These are phyloP conservation scores for Leptopilina syphax DNA, from an alignment of 2,888 invertebrate species.

Conservation along the genomic window DNA sequence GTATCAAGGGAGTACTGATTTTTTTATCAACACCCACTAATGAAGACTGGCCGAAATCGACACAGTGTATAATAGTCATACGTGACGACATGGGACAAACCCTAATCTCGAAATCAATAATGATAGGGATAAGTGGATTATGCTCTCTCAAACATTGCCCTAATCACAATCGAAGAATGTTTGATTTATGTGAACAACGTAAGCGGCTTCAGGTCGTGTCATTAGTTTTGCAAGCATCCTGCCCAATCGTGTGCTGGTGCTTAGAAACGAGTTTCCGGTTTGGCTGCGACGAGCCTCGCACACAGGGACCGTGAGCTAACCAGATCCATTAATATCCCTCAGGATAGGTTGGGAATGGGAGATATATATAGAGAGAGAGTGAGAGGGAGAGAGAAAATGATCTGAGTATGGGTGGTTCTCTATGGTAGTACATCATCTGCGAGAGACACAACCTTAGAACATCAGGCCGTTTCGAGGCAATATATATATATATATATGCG, in stretches of 20 bases:
- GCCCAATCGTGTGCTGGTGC: conserved; percentile 14
- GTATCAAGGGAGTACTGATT: too few relatives aligned
- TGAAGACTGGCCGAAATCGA: neutral
- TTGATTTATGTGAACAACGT: conserved; percentile 15
- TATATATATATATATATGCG: neutral
- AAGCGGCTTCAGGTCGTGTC: conserved; percentile 28
- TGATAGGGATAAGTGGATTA: neutral
- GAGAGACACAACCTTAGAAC: conserved; percentile 63
- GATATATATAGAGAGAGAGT: too few relatives aligned
- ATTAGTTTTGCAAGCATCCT: conserved; percentile 38
- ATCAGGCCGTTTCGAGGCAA: conserved; percentile 42
- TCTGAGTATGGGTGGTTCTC: conserved; percentile 39
- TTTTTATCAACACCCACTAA: neutral
- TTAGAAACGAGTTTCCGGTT: conserved; percentile 32
- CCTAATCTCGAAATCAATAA: conserved; percentile 5
- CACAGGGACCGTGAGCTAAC: conserved; percentile 41
- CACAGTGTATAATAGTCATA: neutral
- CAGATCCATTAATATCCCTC: conserved; percentile 69
- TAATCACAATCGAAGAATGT: conserved; percentile 3
- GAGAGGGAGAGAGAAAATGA: conserved; percentile 30
- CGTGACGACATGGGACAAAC: neutral
- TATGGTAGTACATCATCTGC: conserved; percentile 67
- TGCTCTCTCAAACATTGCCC: neutral
- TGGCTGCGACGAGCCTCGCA: neutral
- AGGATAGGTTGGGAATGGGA: conserved; percentile 59